These are phyloP conservation scores for Onychorhynchus coronatus DNA, from an alignment of 2,113 vertebrate species.

Conservation along the genomic window DNA sequence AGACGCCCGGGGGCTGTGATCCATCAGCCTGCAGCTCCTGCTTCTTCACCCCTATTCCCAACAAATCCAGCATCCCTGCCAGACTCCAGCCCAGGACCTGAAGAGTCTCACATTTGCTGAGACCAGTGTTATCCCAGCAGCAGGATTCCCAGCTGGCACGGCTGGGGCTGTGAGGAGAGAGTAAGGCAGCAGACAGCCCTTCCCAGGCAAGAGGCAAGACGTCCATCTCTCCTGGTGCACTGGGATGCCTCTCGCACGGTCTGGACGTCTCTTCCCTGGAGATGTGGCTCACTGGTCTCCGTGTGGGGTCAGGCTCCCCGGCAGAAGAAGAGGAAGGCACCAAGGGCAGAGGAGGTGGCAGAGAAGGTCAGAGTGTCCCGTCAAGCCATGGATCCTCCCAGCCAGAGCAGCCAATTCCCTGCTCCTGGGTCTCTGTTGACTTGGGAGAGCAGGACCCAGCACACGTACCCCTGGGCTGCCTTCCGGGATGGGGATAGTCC, in stretches of 20 bases:
- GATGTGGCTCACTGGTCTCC: not conserved
- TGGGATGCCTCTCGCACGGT: not conserved
- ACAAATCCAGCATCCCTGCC: not conserved
- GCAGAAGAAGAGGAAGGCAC: not conserved
- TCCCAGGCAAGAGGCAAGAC: rapidly evolving
- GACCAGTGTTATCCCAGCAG: not conserved
- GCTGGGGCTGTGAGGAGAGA: not conserved
- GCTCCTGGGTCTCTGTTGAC: not conserved
- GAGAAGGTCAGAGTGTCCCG: not conserved
- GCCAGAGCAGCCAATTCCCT: not conserved
- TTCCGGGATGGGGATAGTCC: too few relatives aligned
- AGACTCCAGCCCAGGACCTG: not conserved
- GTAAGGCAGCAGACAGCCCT: not conserved
- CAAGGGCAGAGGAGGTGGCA: not conserved
- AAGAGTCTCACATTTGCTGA: not conserved
- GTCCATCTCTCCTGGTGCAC: not conserved
- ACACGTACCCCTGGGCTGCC: not conserved
- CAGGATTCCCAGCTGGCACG: not conserved
- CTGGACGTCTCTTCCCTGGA: not conserved
- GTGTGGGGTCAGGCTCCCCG: not conserved
- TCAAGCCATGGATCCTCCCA: not conserved
- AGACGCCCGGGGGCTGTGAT: not conserved
- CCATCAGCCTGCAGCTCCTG: constrained; percentile 27
- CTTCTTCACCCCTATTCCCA: not conserved
- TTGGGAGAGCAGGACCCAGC: not conserved